These are phyloP conservation scores for Escarpia spicata DNA, from an alignment of 2,888 invertebrate genomes.

Conservation along the genomic window DNA sequence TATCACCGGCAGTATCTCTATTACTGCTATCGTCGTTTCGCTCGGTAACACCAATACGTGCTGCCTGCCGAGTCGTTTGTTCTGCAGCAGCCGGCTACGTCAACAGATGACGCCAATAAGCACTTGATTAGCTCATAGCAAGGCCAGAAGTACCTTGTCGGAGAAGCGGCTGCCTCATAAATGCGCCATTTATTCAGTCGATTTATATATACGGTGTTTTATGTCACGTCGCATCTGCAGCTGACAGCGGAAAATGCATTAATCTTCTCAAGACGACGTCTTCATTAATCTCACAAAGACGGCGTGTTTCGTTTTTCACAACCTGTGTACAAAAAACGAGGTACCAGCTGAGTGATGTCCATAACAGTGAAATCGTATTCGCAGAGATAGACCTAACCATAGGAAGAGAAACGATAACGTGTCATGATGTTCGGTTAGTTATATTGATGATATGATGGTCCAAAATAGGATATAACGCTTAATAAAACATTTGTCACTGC, in stretches of 20 bases:
- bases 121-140: not conserved
- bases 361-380: not conserved
- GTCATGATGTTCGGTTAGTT: not conserved
- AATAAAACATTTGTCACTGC: not conserved
- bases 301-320: not conserved
- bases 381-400: not conserved
- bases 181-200: conserved; percentile 16
- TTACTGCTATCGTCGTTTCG: no score
- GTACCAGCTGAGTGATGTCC: not conserved
- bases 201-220: conserved; percentile 16
- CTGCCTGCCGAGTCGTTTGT: not conserved
- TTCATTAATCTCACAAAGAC: not conserved
- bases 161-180: conserved; percentile 9
- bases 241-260: not conserved
- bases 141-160: conserved; percentile 13
- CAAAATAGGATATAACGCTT: not conserved
- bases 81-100: not conserved
- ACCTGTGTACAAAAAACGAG: not conserved
- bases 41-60: not conserved
- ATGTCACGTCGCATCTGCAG: not conserved
- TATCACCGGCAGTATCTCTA: no score
- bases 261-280: conserved; percentile 3
- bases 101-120: not conserved
- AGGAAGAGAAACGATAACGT: not conserved
- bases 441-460: not conserved